These are phyloP conservation scores for Liparis tanakae DNA, from an alignment of 2,797 vertebrate species.

Conservation along the genomic window DNA sequence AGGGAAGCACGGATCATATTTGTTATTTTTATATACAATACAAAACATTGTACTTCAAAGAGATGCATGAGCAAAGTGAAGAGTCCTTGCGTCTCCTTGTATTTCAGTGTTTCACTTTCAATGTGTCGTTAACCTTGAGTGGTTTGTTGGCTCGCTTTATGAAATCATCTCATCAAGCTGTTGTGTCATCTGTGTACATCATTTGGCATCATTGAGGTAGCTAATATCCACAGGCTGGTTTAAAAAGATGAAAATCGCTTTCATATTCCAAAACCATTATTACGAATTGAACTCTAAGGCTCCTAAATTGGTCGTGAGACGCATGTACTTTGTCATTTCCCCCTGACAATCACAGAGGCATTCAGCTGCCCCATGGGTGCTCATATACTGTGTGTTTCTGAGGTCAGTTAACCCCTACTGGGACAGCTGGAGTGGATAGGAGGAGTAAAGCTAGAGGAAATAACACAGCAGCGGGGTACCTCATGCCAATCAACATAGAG, in stretches of 20 bases:
- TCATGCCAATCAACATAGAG: slow-evolving; percentile 74
- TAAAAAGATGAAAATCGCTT: slow-evolving; percentile 10
- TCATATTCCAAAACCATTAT: slow-evolving; percentile 20
- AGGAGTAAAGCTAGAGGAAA: slow-evolving; percentile 75
- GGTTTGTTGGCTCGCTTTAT: not conserved
- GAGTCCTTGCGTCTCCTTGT: not conserved
- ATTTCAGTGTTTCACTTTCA: slow-evolving; percentile 11
- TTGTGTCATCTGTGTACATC: not conserved
- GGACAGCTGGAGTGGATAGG: slow-evolving; percentile 65
- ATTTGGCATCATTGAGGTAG: not conserved
- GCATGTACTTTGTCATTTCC: slow-evolving; percentile 43
- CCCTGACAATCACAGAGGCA: slow-evolving; percentile 57
- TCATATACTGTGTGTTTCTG: slow-evolving; percentile 61
- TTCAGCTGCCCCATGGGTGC: slow-evolving; percentile 62
- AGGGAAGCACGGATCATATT: slow-evolving; percentile 7
- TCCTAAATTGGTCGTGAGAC: slow-evolving; percentile 56
- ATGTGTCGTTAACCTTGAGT: not conserved
- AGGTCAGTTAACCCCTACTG: slow-evolving; percentile 71
- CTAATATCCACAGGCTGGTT: not conserved
- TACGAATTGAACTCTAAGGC: slow-evolving; percentile 20
- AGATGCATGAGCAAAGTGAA: not conserved
- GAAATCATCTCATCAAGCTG: slow-evolving; percentile 17
- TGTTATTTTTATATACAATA: not conserved
- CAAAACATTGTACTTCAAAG: no score
- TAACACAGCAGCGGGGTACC: slow-evolving; percentile 76